Evolutionary conservation across 1,140 invertebrate species (phyloP).

Genomic region (Agrypnia vestita): DNA sequence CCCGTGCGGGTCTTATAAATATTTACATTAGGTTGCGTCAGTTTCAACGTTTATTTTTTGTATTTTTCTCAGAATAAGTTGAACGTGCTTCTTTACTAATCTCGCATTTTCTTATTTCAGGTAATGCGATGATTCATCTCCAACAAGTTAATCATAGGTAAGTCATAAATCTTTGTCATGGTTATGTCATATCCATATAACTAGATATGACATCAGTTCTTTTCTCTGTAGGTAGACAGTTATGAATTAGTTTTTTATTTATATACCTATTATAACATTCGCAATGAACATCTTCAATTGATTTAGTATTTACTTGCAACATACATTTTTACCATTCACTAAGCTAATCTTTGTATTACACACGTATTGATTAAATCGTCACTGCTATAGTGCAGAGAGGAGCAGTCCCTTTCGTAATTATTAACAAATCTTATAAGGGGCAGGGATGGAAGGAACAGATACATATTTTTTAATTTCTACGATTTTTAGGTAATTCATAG

Average conservation of each 20-base stretch:
- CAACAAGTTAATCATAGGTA: conserved; percentile 35
- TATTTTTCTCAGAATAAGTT: conserved; percentile 19
- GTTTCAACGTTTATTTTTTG: background rate
- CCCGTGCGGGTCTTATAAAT: conserved; percentile 11
- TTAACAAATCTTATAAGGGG: too few relatives aligned
- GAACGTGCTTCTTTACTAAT: conserved; percentile 29
- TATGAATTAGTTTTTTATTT: background rate
- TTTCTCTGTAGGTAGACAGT: background rate
- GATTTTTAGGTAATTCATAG: too few relatives aligned
- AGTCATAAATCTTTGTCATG: conserved; percentile 11
- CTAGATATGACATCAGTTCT: background rate
- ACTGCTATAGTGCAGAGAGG: too few relatives aligned
- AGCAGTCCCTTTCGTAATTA: too few relatives aligned
- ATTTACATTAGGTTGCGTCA: conserved; percentile 11
- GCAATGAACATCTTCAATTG: too few relatives aligned
- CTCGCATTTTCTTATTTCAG: conserved; percentile 27
- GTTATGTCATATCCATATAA: background rate
- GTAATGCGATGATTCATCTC: conserved; percentile 36
- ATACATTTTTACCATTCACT: too few relatives aligned
- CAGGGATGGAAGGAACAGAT: too few relatives aligned
- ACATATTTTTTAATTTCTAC: too few relatives aligned
- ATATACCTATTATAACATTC: too few relatives aligned
- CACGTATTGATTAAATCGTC: too few relatives aligned
- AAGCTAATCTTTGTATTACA: too few relatives aligned
- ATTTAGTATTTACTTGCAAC: too few relatives aligned